phyloP scores from a whole-genome alignment of 2,797 vertebrate genomes.

The Gallinago nigripennis region DNA sequence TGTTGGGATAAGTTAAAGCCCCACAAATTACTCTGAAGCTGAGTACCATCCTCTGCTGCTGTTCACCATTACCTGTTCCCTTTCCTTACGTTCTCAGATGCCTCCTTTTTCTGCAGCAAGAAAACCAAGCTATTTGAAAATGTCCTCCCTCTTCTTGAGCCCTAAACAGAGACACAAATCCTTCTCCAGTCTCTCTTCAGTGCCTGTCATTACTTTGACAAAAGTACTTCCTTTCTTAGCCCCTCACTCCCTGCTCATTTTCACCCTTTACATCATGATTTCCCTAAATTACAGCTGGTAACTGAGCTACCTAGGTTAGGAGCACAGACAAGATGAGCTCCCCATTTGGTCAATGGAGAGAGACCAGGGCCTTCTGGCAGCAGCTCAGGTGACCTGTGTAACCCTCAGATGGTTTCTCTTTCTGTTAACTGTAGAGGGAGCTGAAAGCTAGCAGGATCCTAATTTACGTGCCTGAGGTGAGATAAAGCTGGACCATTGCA shows the following conservation, averaged over 20 bases:
- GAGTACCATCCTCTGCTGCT: not conserved
- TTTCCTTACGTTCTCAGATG: not conserved
- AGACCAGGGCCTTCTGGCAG: not conserved
- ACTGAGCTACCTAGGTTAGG: not conserved
- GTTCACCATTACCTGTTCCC: not conserved
- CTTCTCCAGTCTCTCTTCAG: not conserved
- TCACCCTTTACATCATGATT: not conserved
- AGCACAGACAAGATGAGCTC: not conserved
- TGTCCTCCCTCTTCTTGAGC: not conserved
- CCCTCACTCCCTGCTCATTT: not conserved
- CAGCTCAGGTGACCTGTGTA: not conserved
- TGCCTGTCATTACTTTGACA: not conserved
- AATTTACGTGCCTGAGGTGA: not conserved
- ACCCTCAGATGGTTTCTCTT: not conserved
- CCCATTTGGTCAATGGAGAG: not conserved
- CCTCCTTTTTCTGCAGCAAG: not conserved
- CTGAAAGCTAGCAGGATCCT: conserved; percentile 56
- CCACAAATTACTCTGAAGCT: not conserved
- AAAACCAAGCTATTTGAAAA: not conserved
- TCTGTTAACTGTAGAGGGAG: conserved; percentile 64
- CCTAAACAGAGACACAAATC: not conserved
- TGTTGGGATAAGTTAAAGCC: not conserved
- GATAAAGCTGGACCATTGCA: not conserved
- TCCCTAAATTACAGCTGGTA: not conserved
- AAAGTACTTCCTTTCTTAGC: not conserved